Base-by-base conservation (phyloP, 2,113 vertebrate genomes). In the Oncorhynchus gorbuscha region DNA sequence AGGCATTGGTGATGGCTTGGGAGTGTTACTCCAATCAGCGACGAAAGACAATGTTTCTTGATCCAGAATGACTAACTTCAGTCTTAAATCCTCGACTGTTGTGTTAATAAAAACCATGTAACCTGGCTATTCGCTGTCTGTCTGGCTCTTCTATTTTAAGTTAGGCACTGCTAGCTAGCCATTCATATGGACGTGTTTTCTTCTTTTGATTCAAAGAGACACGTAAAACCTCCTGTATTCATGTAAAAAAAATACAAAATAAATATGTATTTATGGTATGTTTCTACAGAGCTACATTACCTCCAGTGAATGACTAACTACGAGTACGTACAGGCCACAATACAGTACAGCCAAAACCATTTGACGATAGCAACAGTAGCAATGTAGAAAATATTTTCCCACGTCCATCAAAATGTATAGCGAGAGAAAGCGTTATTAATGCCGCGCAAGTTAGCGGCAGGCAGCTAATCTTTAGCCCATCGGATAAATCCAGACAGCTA, bases 1-100 rank as follows among this genome's bases (percentile, higher is more conserved):
- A 96, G 98, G 97, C 98, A 99, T 99, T 94, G 96, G 96, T 93
- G 95, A 97, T 90, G 95, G 93, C 93, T 96, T 95, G 84, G 86
- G 91, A 90, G 93, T 94, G 84, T 92, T 94, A 94, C 95, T 95
- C 94, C 94, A 92, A 93, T 86, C 92, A 89, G 94, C 93, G 85
- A 95, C 90, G 92, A 97, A 93, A 90, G 95, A 85, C 89, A 90
- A 83, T 86, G 94, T 93, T 95, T 96, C 94, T 93, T 91, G 94
- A 93, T 93, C 94, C 94, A 95, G 93, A 89, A 77, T 91, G 94
- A 92, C 94, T 77, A 84, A 83, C 88, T 91, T 81, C 80, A 87
- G 88, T 91, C 82, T 84, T 45, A 76, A 71, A 77, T 86, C 75
- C 76, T 72, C 69, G 74, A 71, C 55, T 75, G 86, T 87, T 76